These are phyloP conservation scores for Natrix natrix DNA, from an alignment of 2,797 vertebrate genomes.

Conservation along the genomic window DNA sequence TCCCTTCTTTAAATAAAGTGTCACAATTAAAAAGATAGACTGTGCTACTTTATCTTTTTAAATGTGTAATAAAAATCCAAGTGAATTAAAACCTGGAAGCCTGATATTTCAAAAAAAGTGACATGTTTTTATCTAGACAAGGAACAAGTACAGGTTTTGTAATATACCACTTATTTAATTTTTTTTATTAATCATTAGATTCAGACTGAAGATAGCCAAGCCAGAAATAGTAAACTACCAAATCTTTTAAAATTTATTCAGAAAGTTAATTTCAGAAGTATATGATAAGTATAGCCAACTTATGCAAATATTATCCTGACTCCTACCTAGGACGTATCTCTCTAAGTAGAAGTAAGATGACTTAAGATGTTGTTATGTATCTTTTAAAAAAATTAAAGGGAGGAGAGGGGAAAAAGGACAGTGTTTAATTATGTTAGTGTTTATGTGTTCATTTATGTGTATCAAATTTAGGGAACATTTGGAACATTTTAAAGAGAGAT, in stretches of 20 bases:
- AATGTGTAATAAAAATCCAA: constrained; percentile 35
- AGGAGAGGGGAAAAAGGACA: not conserved
- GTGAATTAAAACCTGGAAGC: constrained; percentile 53
- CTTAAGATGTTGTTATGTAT: not conserved
- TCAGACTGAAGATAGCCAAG: not conserved
- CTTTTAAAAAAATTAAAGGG: not conserved
- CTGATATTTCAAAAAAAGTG: constrained; percentile 44
- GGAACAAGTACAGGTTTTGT: not conserved
- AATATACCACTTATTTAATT: not conserved
- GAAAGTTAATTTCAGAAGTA: not conserved
- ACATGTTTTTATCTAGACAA: constrained; percentile 29
- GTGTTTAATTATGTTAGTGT: not conserved
- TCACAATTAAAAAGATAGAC: constrained; percentile 37
- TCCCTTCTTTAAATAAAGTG: constrained; percentile 44
- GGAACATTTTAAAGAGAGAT: not conserved
- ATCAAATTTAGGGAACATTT: not conserved
- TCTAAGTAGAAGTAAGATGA: not conserved
- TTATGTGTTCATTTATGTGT: not conserved
- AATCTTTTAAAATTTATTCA: constrained; percentile 1
- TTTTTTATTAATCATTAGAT: not conserved
- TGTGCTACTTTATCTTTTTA: constrained; percentile 14
- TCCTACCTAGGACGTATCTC: too few relatives aligned
- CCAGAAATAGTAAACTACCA: not conserved
- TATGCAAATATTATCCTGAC: not conserved
- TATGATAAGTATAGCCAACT: not conserved